Conservation (phyloP, 2,888 invertebrate species). For the Kryphioiulus occultus region DNA sequence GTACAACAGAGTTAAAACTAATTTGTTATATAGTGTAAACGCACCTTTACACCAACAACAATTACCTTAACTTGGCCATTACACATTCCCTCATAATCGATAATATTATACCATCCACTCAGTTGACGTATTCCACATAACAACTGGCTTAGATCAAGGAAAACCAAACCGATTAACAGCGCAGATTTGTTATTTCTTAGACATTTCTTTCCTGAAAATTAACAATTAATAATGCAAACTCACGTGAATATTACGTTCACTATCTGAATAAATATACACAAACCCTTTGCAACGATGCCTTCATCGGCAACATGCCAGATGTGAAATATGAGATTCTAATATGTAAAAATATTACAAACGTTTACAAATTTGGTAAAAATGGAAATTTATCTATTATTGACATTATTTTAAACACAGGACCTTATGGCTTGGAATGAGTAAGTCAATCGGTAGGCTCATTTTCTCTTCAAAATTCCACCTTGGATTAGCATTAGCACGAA, state of each 20-base stretch:
- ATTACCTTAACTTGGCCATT: constrained; percentile 27
- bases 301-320: background rate
- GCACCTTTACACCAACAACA: background rate
- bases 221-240: background rate
- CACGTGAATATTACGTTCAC: background rate
- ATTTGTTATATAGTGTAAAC: too few relatives aligned
- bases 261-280: background rate
- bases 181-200: background rate
- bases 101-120: background rate
- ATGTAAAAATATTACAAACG: background rate
- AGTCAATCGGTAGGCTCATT: background rate
- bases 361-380: background rate
- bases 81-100: background rate
- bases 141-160: background rate
- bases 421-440: background rate
- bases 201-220: background rate
- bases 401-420: background rate
- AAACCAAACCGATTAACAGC: background rate
- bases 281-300: background rate
- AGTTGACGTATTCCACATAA: background rate
- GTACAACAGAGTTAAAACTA: too few relatives aligned
- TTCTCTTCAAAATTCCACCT: background rate
- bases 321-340: background rate
- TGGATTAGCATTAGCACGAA: background rate
- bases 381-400: background rate